Evolutionary conservation across 1,140 invertebrate genomes (phyloP).

Genomic region (Leptinotarsa texana): DNA sequence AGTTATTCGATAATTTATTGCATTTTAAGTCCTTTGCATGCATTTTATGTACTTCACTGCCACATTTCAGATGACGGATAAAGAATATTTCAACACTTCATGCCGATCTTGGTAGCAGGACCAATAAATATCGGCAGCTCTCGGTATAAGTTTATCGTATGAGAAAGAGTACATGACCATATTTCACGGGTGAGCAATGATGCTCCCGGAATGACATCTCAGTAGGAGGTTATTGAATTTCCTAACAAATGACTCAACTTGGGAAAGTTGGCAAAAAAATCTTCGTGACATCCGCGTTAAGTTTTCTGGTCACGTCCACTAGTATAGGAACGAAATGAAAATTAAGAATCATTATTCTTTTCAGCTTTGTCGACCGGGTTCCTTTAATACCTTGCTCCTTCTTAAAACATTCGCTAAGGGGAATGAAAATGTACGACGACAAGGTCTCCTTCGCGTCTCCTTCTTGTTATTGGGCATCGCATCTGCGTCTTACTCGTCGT

Average conservation of each 20-base stretch:
- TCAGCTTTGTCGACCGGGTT: slow-evolving; percentile 53
- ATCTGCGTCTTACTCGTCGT: slow-evolving; percentile 48
- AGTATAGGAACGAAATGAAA: slow-evolving; percentile 57
- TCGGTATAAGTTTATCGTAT: slow-evolving; percentile 15
- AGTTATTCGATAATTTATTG: too few species aligned
- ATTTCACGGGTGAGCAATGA: slow-evolving; percentile 54
- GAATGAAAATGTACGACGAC: slow-evolving; percentile 48
- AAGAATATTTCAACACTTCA: too few species aligned
- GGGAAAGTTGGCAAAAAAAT: slow-evolving; percentile 52
- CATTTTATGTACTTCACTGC: too few species aligned
- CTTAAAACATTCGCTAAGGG: slow-evolving; percentile 53
- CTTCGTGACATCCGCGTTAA: slow-evolving; percentile 50
- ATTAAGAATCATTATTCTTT: slow-evolving; percentile 58
- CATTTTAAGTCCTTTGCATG: too few species aligned
- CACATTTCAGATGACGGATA: too few species aligned
- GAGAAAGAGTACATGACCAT: slow-evolving; percentile 37
- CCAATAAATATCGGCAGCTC: slow-evolving; percentile 2
- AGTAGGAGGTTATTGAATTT: slow-evolving; percentile 56
- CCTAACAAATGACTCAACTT: slow-evolving; percentile 54
- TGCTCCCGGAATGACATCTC: slow-evolving; percentile 53
- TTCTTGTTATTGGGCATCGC: slow-evolving; percentile 52
- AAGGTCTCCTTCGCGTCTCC: slow-evolving; percentile 27
- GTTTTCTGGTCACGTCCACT: slow-evolving; percentile 53
- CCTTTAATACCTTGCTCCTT: slow-evolving; percentile 51
- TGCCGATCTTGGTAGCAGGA: too few species aligned